A percentile compares a stretch with the other conserved stretches of the same genome.
These are phyloP conservation scores for Panagrolaimus sp. DNA, from an alignment of 1,140 invertebrate species.

Conservation along the genomic window DNA sequence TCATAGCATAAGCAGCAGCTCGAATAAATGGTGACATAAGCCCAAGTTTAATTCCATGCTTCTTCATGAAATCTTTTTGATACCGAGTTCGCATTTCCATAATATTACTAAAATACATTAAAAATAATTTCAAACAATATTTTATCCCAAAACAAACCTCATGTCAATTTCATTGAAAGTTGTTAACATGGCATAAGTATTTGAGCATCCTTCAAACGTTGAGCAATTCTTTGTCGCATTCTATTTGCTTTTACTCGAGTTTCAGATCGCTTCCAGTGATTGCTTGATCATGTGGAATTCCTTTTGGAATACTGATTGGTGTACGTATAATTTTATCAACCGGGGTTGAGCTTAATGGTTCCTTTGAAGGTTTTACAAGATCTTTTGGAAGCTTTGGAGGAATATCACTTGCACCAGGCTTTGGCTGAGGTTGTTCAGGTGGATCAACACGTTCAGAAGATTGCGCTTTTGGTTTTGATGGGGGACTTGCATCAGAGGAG, in stretches of 20 bases:
- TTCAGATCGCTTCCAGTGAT: constrained; percentile 50
- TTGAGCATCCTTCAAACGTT: constrained; percentile 93
- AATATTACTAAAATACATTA: constrained; percentile 69
- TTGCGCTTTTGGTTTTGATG: background rate
- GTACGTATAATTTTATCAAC: background rate
- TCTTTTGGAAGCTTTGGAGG: background rate
- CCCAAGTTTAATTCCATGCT: constrained; percentile 89
- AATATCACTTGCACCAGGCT: background rate
- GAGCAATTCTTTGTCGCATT: constrained; percentile 88
- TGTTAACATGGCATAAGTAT: constrained; percentile 95
- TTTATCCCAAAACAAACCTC: constrained; percentile 59
- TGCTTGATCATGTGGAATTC: constrained; percentile 44
- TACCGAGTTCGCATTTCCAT: constrained; percentile 88
- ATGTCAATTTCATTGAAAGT: constrained; percentile 99
- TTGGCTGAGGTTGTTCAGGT: background rate
- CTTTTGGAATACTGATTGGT: constrained; percentile 28
- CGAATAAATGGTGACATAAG: constrained; percentile 98
- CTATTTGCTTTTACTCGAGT: constrained; percentile 88
- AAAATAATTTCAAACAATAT: constrained; percentile 4
- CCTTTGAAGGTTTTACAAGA: background rate
- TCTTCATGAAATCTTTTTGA: constrained; percentile 80
- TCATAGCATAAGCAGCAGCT: constrained; percentile 83
- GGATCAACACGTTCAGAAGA: background rate
- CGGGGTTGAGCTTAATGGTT: background rate
- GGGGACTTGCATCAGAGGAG: background rate